A percentile compares a stretch with the other conserved stretches of the same genome.
These are phyloP conservation scores for Brachynemurus nebulosus DNA, from an alignment of 2,888 invertebrate genomes.

Conservation along the genomic window DNA sequence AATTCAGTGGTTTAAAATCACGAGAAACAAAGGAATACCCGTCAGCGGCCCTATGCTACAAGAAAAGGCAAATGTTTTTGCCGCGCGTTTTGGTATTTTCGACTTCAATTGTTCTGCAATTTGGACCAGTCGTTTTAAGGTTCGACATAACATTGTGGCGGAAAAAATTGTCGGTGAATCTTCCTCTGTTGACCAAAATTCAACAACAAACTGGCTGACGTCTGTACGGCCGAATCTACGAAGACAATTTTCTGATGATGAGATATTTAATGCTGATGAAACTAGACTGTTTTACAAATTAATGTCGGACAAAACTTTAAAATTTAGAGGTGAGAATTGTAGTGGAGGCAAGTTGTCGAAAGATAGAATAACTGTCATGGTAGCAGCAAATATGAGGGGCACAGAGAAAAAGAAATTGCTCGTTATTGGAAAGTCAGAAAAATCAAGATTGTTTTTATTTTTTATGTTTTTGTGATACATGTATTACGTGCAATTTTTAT, in stretches of 20 bases:
- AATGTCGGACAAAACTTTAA: conserved; percentile 20
- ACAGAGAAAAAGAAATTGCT: conserved; percentile 20
- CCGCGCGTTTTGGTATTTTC: conserved; percentile 10
- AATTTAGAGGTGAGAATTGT: conserved; percentile 19
- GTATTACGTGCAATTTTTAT: no score
- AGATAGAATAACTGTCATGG: conserved; percentile 19
- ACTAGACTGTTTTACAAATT: conserved; percentile 16
- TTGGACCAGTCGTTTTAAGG: conserved; percentile 17
- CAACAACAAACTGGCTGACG: conserved; percentile 13
- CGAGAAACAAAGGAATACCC: conserved; percentile 13
- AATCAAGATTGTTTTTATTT: conserved; percentile 12
- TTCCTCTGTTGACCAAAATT: conserved; percentile 13
- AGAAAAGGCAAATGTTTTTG: conserved; percentile 18
- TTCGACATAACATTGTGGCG: conserved; percentile 16
- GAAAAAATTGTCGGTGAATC: conserved; percentile 16
- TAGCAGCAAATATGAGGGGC: conserved; percentile 20
- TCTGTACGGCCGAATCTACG: conserved; percentile 13
- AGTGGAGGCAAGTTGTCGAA: conserved; percentile 19
- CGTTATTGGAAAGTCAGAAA: no score
- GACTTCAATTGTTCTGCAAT: conserved; percentile 16
- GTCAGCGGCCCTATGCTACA: conserved; percentile 17
- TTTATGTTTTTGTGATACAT: no score
- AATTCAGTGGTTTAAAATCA: conserved; percentile 15
- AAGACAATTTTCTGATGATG: conserved; percentile 14
- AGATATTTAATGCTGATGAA: conserved; percentile 23